Percentiles rank a stretch among this genome's conserved stretches.
phyloP scores from a whole-genome alignment of 2,113 vertebrate species.

The Hydrochoerus hydrochaeris region DNA sequence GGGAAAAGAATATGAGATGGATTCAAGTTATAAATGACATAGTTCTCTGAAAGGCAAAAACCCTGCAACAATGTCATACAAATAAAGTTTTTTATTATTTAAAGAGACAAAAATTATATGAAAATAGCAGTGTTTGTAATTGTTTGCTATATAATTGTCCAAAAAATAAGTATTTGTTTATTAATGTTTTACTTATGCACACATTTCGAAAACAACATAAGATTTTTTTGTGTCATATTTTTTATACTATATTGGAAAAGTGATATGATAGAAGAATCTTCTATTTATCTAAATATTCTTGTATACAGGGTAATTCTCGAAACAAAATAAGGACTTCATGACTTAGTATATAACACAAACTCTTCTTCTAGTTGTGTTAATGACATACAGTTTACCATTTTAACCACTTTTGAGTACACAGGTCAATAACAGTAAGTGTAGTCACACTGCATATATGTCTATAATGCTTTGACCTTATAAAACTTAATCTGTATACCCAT shows the following conservation, averaged over 20 bases:
- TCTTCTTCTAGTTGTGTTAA: not conserved
- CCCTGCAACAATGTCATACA: not conserved
- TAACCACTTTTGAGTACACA: not conserved
- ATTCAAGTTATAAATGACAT: not conserved
- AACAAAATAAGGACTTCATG: not conserved
- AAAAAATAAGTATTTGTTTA: not conserved
- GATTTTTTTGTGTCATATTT: not conserved
- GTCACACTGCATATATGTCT: not conserved
- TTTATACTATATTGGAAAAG: not conserved
- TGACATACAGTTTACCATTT: not conserved
- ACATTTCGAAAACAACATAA: not conserved
- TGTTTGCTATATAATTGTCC: not conserved
- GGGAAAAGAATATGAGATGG: not conserved
- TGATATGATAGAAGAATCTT: not conserved
- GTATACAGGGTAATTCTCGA: not conserved
- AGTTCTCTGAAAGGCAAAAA: not conserved
- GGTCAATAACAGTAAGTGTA: not conserved
- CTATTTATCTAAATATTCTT: not conserved
- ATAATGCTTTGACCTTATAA: not conserved
- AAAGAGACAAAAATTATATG: not conserved
- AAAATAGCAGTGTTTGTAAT: not conserved
- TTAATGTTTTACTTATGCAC: not conserved
- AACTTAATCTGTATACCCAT: not conserved
- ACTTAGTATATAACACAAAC: not conserved
- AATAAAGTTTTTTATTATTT: not conserved